These are phyloP conservation scores for Micoletzkya japonica DNA, from an alignment of 2,888 invertebrate species.

Conservation along the genomic window DNA sequence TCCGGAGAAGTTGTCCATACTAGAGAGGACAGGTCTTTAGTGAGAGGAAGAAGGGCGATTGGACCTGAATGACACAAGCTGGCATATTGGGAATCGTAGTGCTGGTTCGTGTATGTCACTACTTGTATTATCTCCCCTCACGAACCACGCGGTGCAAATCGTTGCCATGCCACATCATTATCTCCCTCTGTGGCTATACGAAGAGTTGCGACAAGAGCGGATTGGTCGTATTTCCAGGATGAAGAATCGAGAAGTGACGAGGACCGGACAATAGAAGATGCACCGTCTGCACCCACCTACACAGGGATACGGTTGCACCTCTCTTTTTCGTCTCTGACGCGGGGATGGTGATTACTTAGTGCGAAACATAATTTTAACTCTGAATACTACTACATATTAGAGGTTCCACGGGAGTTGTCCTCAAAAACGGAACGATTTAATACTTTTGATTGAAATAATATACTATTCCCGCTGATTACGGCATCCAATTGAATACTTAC, in stretches of 20 bases:
- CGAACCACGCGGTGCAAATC: conserved; percentile 71
- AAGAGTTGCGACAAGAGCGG: conserved; percentile 88
- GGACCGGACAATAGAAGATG: conserved; percentile 81
- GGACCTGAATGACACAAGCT: conserved; percentile 74
- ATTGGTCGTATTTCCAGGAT: conserved; percentile 83
- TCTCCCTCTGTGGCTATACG: conserved; percentile 75
- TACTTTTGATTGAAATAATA: no score
- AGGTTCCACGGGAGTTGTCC: no score
- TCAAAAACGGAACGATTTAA: no score
- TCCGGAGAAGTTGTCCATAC: conserved; percentile 85
- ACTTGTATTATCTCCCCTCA: no score
- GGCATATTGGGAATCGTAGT: no score
- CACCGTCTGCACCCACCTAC: conserved; percentile 91
- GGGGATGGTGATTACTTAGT: background rate
- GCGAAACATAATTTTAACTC: no score
- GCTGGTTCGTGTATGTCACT: no score
- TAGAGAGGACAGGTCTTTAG: conserved; percentile 79
- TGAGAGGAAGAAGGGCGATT: conserved; percentile 86
- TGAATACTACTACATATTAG: no score
- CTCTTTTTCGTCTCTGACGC: background rate
- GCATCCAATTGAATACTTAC: no score
- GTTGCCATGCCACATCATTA: conserved; percentile 91
- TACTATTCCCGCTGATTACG: no score
- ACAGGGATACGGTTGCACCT: conserved; percentile 34
- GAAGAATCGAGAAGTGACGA: conserved; percentile 81